These are phyloP conservation scores for Lutjanus argentimaculatus DNA, from an alignment of 2,797 vertebrate genomes.

Conservation along the genomic window DNA sequence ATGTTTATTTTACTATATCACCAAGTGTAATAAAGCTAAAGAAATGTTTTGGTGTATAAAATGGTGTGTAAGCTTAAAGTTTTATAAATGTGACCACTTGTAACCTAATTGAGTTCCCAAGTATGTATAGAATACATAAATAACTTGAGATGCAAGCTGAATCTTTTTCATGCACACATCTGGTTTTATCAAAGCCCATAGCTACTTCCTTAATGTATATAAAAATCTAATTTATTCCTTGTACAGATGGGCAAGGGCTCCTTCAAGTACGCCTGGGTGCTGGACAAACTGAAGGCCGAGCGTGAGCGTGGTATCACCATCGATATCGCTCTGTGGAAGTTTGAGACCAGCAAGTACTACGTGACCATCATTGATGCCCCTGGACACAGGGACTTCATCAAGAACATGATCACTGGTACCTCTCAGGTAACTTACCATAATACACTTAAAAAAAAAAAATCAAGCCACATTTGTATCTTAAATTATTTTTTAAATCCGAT, in stretches of 20 bases:
- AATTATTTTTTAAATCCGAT: too few relatives aligned
- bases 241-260: constrained; percentile 90
- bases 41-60: too few relatives aligned
- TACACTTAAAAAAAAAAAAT: too few relatives aligned
- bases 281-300: constrained; percentile 90
- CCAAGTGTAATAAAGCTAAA: too few relatives aligned
- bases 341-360: constrained; percentile 87
- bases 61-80: too few relatives aligned
- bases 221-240: too few relatives aligned
- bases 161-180: neutral
- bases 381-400: constrained; percentile 90
- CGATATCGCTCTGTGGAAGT: constrained; percentile 90
- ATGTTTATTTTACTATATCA: too few relatives aligned
- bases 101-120: too few relatives aligned
- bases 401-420: constrained; percentile 92
- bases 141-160: too few relatives aligned
- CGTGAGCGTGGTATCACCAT: constrained; percentile 90
- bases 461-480: neutral
- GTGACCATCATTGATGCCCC: constrained; percentile 90
- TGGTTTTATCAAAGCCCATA: constrained; percentile 68
- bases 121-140: too few relatives aligned
- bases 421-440: constrained; percentile 81
- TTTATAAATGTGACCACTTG: too few relatives aligned
- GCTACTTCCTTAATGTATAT: constrained; percentile 66
- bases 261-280: constrained; percentile 90